These are phyloP conservation scores for Coturnix japonica DNA, from an alignment of 2,113 vertebrate genomes.

Conservation along the genomic window DNA sequence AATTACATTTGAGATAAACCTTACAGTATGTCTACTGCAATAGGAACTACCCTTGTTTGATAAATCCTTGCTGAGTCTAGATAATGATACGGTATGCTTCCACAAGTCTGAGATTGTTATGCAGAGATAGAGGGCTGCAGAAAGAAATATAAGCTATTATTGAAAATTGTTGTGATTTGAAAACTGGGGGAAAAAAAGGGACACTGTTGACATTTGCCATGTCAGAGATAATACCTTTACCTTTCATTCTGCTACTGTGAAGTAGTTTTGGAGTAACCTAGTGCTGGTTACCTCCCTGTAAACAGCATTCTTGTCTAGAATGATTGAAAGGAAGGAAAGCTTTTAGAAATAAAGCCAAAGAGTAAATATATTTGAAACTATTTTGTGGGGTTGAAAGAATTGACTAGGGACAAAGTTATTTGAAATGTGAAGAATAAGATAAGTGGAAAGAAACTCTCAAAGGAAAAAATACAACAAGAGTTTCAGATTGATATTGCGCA, in stretches of 20 bases:
- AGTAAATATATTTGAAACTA: not conserved
- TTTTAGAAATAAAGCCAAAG: not conserved
- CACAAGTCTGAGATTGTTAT: not conserved
- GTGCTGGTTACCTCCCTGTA: not conserved
- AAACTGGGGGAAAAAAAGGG: accelerated
- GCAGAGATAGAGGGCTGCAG: not conserved
- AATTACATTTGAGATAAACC: not conserved
- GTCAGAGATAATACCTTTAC: not conserved
- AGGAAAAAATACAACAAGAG: not conserved
- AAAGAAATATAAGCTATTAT: not conserved
- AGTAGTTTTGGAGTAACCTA: not conserved
- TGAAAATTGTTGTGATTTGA: not conserved
- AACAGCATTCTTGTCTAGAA: not conserved
- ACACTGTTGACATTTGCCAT: not conserved
- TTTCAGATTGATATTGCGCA: not conserved
- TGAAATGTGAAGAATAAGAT: not conserved
- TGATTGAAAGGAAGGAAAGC: not conserved
- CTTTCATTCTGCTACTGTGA: not conserved
- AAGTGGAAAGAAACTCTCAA: not conserved
- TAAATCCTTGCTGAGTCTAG: not conserved
- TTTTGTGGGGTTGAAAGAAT: not conserved
- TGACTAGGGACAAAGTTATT: not conserved
- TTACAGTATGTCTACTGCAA: not conserved
- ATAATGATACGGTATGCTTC: not conserved
- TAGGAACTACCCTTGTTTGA: not conserved